Percentiles rank a stretch among this genome's conserved stretches.
Conservation (phyloP, 2,113 vertebrate species). For the Kryptolebias marmoratus region DNA sequence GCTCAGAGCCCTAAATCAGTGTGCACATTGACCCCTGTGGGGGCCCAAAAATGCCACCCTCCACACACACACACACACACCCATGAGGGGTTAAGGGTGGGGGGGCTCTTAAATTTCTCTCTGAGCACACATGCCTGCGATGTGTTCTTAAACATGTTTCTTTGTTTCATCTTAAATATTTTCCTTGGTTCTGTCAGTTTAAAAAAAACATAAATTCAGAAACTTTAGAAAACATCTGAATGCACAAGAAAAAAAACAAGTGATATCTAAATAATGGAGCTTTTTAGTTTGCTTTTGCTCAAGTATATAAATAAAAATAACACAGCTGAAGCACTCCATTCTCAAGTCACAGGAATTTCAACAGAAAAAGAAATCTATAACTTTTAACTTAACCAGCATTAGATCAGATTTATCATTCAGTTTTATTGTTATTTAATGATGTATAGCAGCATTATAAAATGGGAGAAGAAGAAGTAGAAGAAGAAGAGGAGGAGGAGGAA, state of each 20-base stretch:
- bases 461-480: no score
- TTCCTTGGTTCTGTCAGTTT: neutral
- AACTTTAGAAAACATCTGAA: neutral
- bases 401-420: no score
- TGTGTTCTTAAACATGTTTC: constrained; percentile 4
- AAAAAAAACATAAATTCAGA: constrained; percentile 12
- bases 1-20: constrained; percentile 44
- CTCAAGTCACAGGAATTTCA: no score
- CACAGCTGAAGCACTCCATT: no score
- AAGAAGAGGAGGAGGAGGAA: no score
- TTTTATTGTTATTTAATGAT: no score
- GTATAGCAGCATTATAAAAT: no score
- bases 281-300: neutral
- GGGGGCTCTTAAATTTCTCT: constrained; percentile 62
- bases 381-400: no score
- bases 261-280: neutral
- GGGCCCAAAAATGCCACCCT: constrained; percentile 33
- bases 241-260: neutral
- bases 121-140: constrained; percentile 48
- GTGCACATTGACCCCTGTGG: constrained; percentile 54
- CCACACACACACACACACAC: no score
- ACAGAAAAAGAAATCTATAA: no score
- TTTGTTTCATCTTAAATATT: neutral
- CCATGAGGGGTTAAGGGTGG: neutral
- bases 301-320: neutral